These are phyloP conservation scores for Antedon mediterranea DNA, from an alignment of 53 echinoderm and acorn worm species.

Conservation along the genomic window DNA sequence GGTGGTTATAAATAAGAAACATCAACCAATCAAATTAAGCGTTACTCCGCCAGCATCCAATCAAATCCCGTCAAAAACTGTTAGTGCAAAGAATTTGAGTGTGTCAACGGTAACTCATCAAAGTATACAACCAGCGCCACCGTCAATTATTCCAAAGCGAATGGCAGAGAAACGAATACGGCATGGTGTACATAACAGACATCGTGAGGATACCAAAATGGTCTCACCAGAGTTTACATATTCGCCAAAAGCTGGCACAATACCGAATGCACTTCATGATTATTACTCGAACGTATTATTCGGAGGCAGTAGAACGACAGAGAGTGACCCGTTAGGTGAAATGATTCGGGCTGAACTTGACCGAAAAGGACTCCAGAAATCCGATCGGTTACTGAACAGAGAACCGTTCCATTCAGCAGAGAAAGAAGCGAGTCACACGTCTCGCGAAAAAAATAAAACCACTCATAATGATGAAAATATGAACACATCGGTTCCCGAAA, in stretches of 20 bases:
- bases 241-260: background rate
- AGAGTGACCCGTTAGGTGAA: background rate
- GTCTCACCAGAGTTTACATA: background rate
- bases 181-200: background rate
- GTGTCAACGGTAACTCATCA: background rate
- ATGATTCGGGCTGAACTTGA: background rate
- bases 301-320: background rate
- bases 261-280: background rate
- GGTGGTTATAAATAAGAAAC: background rate
- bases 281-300: background rate
- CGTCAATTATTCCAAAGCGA: background rate
- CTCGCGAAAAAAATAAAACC: background rate
- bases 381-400: background rate
- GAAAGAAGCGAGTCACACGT: background rate
- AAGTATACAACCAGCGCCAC: background rate
- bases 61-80: background rate
- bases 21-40: background rate
- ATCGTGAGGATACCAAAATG: background rate
- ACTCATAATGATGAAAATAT: background rate
- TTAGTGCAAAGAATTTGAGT: background rate
- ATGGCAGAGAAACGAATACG: background rate
- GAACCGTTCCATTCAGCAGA: background rate
- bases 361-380: background rate
- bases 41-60: background rate
- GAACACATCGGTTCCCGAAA: background rate